phyloP scores from a whole-genome alignment of 30 jellyfish, hydroid and myxozoan genomes.

The Turritopsis dohrnii region DNA sequence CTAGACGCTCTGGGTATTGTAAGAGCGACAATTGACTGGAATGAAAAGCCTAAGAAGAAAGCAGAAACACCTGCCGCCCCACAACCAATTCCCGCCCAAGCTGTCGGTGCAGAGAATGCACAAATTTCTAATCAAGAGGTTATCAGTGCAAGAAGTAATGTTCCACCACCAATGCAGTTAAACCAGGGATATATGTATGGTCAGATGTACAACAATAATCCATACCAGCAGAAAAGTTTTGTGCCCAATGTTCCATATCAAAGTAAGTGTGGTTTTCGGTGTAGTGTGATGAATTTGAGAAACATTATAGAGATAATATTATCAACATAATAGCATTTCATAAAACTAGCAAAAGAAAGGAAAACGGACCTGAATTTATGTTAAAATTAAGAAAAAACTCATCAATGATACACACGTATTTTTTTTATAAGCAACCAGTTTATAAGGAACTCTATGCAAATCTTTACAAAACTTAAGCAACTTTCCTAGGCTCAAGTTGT shows the following conservation, averaged over 20 bases:
- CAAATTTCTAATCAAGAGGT: neutral
- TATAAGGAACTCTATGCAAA: too few species aligned
- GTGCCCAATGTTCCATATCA: neutral
- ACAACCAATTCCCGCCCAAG: neutral
- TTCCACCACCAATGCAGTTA: neutral
- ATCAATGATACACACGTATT: too few species aligned
- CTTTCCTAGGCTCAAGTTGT: too few species aligned
- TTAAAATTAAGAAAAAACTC: too few species aligned
- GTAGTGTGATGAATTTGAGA: too few species aligned
- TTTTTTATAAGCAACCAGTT: too few species aligned
- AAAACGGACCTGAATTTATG: too few species aligned
- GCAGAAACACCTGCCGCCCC: conserved; percentile 7
- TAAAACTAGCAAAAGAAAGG: too few species aligned
- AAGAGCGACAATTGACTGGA: conserved; percentile 70
- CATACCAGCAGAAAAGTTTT: neutral
- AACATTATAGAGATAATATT: too few species aligned
- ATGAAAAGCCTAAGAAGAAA: conserved; percentile 31
- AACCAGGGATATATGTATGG: neutral
- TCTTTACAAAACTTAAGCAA: too few species aligned
- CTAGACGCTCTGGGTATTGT: conserved; percentile 86
- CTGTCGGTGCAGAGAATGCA: neutral
- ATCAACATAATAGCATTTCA: too few species aligned
- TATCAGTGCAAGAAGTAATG: neutral
- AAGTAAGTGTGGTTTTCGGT: neutral
- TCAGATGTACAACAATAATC: neutral